Evolutionary conservation across 2,888 invertebrate species (phyloP).

Genomic region (Merodon equestris): DNA sequence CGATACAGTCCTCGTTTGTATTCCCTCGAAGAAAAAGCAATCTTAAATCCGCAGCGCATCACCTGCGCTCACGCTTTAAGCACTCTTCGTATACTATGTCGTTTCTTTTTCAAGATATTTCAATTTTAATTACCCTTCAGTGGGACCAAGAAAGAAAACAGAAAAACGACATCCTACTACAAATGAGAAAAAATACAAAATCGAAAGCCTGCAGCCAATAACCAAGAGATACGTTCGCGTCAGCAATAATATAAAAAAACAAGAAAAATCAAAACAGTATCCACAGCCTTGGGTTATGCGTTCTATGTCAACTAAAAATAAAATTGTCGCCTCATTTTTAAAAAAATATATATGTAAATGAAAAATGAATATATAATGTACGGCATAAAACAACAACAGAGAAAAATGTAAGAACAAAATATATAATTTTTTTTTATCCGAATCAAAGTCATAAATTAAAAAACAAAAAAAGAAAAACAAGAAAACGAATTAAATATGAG

Average conservation of each 20-base stretch:
- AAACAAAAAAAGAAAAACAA: slow-evolving; percentile 17
- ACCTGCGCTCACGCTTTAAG: slow-evolving; percentile 29
- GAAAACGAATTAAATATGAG: slow-evolving; percentile 32
- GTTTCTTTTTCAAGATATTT: slow-evolving; percentile 37
- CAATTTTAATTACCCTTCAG: slow-evolving; percentile 59
- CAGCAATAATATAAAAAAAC: slow-evolving; percentile 4
- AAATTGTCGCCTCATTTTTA: slow-evolving; percentile 47
- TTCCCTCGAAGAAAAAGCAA: slow-evolving; percentile 11
- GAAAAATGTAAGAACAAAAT: too few species aligned
- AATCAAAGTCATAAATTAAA: slow-evolving; percentile 38
- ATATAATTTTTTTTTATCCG: background rate
- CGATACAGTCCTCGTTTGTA: slow-evolving; percentile 31
- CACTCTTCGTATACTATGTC: background rate
- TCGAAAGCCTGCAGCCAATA: slow-evolving; percentile 26
- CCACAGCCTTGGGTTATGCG: slow-evolving; percentile 60
- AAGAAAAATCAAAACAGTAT: slow-evolving; percentile 22
- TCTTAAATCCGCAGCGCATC: slow-evolving; percentile 4
- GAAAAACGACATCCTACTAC: slow-evolving; percentile 31
- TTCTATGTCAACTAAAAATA: slow-evolving; percentile 65
- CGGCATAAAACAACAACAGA: background rate
- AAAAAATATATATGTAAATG: slow-evolving; percentile 42
- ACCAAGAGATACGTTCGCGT: background rate
- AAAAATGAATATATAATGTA: slow-evolving; percentile 40
- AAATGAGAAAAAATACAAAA: slow-evolving; percentile 36
- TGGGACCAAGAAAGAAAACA: slow-evolving; percentile 8